Evolutionary conservation across 2,797 vertebrate genomes (phyloP).

Genomic region (Sciurus vulgaris): DNA sequence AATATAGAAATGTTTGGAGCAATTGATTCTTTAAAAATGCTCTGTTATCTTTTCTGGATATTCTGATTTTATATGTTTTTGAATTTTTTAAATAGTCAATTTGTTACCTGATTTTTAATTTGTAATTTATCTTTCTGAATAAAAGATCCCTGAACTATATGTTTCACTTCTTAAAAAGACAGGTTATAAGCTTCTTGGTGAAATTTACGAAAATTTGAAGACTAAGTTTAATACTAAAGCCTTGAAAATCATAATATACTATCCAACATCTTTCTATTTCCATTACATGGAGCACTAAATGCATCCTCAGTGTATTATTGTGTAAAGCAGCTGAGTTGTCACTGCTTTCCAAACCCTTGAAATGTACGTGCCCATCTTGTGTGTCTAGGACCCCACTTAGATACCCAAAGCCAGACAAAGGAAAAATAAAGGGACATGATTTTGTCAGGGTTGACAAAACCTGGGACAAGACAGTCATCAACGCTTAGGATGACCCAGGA

Average conservation of each 20-base stretch:
- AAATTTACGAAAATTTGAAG: not conserved
- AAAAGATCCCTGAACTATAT: not conserved
- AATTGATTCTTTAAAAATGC: not conserved
- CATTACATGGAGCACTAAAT: not conserved
- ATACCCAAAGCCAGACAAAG: not conserved
- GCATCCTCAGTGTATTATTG: not conserved
- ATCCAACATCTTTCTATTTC: slow-evolving; percentile 23
- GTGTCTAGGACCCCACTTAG: not conserved
- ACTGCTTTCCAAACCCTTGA: not conserved
- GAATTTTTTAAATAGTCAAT: not conserved
- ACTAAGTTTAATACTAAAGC: not conserved
- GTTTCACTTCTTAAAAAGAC: not conserved
- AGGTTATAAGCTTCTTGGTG: not conserved
- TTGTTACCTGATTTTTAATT: slow-evolving; percentile 25
- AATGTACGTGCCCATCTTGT: not conserved
- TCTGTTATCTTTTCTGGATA: not conserved
- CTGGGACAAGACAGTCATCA: not conserved
- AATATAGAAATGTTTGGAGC: not conserved
- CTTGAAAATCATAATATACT: not conserved
- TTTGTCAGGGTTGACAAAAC: not conserved
- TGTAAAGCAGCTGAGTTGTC: not conserved
- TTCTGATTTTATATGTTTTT: not conserved
- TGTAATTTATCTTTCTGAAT: slow-evolving; percentile 45
- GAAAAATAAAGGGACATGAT: not conserved
- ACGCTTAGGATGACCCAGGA: not conserved